Evolutionary conservation across 2,888 invertebrate species (phyloP).

Genomic region (Chironomus tentans): DNA sequence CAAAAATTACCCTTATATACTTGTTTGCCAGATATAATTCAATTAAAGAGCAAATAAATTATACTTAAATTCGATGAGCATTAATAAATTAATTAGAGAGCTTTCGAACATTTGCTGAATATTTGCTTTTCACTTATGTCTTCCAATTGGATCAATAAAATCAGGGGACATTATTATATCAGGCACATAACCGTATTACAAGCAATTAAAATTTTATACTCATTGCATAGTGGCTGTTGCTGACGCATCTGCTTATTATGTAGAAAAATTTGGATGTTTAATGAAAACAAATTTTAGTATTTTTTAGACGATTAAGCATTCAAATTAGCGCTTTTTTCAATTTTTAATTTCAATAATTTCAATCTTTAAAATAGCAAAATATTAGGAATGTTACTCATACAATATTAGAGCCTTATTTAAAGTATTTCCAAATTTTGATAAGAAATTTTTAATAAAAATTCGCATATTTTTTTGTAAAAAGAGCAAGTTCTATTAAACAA

Average conservation of each 20-base stretch:
- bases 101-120: not conserved
- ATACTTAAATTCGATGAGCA: not conserved
- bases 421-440: no score
- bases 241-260: not conserved
- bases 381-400: no score
- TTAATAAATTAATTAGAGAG: not conserved
- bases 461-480: no score
- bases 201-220: not conserved
- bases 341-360: no score
- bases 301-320: not conserved
- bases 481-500: no score
- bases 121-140: not conserved
- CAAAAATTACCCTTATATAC: no score
- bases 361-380: no score
- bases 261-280: not conserved
- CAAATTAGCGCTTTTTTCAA: no score
- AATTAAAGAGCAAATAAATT: not conserved
- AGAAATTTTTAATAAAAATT: no score
- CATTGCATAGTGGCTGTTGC: not conserved
- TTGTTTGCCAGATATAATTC: not conserved
- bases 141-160: not conserved
- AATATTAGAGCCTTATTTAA: no score
- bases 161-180: not conserved
- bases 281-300: not conserved
- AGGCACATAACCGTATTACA: not conserved